These are phyloP conservation scores for Lasioglossum baleicum DNA, from an alignment of 1,140 invertebrate species.

Conservation along the genomic window DNA sequence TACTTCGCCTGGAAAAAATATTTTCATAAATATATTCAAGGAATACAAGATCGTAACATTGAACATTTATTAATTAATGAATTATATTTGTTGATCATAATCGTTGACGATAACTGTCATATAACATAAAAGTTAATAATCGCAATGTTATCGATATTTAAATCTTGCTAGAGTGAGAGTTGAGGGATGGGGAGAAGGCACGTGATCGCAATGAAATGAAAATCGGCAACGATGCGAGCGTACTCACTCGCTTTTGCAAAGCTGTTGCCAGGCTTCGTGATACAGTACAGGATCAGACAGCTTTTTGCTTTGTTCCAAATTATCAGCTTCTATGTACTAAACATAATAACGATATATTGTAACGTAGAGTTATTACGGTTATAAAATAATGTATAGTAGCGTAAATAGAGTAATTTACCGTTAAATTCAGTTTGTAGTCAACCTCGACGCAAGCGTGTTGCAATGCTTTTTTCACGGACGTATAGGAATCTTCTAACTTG, in stretches of 20 bases:
- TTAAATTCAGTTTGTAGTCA: no score
- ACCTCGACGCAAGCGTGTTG: no score
- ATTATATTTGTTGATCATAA: no score
- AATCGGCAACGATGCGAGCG: slow-evolving; percentile 33
- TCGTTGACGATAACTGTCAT: no score
- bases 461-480: no score
- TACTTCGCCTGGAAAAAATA: slow-evolving; percentile 90
- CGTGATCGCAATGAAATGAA: no score
- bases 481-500: slow-evolving; percentile 95
- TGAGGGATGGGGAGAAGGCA: no score
- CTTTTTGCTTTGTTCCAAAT: slow-evolving; percentile 89
- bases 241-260: slow-evolving; percentile 93
- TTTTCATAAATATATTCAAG: background rate
- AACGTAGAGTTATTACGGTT: slow-evolving; percentile 1
- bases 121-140: no score
- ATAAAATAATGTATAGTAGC: background rate
- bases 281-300: slow-evolving; percentile 89
- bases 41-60: background rate
- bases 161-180: no score
- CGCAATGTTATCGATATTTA: no score
- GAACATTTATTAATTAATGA: no score
- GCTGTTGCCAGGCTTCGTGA: slow-evolving; percentile 95
- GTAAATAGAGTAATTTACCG: no score
- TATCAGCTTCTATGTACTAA: slow-evolving; percentile 93
- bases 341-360: slow-evolving; percentile 57